phyloP scores from a whole-genome alignment of 2,113 vertebrate genomes.

The Rhinoptilus africanus region DNA sequence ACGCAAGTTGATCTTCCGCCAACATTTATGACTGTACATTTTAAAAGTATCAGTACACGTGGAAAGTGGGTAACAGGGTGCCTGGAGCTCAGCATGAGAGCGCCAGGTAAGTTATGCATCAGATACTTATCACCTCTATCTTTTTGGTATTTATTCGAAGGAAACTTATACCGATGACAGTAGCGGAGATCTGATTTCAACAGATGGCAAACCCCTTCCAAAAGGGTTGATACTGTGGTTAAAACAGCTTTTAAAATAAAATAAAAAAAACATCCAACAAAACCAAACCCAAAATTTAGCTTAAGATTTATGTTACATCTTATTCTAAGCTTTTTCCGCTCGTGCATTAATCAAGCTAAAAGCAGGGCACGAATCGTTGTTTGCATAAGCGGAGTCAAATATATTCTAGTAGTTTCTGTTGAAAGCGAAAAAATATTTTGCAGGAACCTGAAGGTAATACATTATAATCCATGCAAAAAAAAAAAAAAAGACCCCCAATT shows the following conservation, averaged over 20 bases:
- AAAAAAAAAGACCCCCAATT: not conserved
- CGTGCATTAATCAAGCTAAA: not conserved
- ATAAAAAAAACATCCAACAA: not conserved
- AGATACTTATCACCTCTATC: not conserved
- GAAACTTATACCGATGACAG: not conserved
- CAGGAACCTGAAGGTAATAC: not conserved
- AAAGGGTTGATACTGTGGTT: not conserved
- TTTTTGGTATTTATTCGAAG: not conserved
- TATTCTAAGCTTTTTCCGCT: not conserved
- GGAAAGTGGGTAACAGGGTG: not conserved
- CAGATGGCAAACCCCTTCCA: not conserved
- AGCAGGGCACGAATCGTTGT: not conserved
- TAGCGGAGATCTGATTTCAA: not conserved
- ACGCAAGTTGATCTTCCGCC: not conserved
- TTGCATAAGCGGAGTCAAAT: not conserved
- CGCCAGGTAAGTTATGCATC: not conserved
- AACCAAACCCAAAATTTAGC: not conserved
- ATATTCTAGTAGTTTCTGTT: not conserved
- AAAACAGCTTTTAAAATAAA: not conserved
- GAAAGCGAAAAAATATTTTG: not conserved
- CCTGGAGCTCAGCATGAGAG: not conserved
- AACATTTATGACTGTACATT: not conserved
- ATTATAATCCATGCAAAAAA: not conserved
- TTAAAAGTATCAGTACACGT: accelerated
- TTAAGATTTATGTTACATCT: not conserved